Percentiles rank a stretch among this genome's conserved stretches.
Evolutionary conservation across 2,797 vertebrate genomes (phyloP).

Genomic region (Rhynchonycteris naso): DNA sequence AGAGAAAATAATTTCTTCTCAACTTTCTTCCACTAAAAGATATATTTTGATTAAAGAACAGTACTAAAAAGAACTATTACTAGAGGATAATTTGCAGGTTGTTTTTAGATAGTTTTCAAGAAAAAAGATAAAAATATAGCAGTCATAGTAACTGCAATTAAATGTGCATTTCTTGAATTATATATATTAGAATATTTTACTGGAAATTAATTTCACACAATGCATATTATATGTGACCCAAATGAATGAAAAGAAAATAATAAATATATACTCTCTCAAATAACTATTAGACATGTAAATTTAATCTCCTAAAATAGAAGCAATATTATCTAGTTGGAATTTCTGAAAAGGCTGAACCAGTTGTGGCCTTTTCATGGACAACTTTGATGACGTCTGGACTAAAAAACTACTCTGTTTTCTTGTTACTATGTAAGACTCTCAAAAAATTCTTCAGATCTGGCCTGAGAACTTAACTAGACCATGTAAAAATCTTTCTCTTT

Average conservation of each 20-base stretch:
- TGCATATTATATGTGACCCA: neutral
- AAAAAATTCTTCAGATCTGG: neutral
- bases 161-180: neutral
- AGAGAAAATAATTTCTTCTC: neutral
- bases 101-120: neutral
- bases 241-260: neutral
- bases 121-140: neutral
- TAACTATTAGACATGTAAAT: neutral
- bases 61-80: neutral
- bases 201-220: neutral
- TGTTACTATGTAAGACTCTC: neutral
- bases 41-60: neutral
- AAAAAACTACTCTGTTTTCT: neutral
- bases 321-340: neutral
- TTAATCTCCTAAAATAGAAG: neutral
- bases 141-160: neutral
- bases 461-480: neutral
- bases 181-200: neutral
- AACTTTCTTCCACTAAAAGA: neutral
- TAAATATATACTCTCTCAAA: neutral
- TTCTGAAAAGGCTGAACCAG: neutral
- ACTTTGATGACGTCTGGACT: neutral
- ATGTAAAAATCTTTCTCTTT: conserved; percentile 24
- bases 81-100: neutral
- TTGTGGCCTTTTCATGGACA: neutral